A percentile compares a stretch with the other conserved stretches of the same genome.
These are phyloP conservation scores for Rhynchotus rufescens DNA, from an alignment of 2,797 vertebrate species.

Conservation along the genomic window DNA sequence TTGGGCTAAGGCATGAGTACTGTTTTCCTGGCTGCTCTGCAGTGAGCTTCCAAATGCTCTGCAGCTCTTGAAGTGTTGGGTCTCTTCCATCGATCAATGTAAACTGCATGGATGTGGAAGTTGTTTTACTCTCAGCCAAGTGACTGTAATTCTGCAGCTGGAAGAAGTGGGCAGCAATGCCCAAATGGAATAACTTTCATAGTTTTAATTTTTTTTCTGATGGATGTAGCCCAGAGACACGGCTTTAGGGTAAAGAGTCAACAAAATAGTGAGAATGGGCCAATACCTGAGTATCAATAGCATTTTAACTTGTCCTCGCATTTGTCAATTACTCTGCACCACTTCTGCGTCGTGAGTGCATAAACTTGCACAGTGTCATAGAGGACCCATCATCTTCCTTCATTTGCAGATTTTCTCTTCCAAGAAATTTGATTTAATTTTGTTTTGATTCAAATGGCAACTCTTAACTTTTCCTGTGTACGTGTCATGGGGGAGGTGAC, in stretches of 20 bases:
- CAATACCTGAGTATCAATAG: not conserved
- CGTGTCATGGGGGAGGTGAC: not conserved
- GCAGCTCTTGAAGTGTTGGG: not conserved
- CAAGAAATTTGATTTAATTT: not conserved
- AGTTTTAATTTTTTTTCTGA: not conserved
- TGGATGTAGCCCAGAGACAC: rapidly evolving
- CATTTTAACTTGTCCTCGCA: conserved; percentile 14
- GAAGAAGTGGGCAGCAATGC: not conserved
- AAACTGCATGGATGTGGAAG: not conserved
- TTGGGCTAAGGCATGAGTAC: not conserved
- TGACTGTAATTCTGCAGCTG: not conserved
- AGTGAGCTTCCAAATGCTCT: not conserved
- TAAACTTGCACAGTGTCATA: not conserved
- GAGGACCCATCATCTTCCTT: not conserved
- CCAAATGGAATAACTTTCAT: not conserved
- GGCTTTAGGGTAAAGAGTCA: not conserved
- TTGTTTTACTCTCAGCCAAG: not conserved
- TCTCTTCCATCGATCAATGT: not conserved
- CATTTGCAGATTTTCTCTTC: not conserved
- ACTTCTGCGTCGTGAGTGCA: not conserved
- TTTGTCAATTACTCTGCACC: not conserved
- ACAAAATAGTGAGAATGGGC: not conserved
- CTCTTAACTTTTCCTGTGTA: not conserved
- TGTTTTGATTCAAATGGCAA: not conserved
- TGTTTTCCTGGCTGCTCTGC: not conserved